Evolutionary conservation across 2,888 invertebrate species (phyloP).

Genomic region (Abrostola tripartita): DNA sequence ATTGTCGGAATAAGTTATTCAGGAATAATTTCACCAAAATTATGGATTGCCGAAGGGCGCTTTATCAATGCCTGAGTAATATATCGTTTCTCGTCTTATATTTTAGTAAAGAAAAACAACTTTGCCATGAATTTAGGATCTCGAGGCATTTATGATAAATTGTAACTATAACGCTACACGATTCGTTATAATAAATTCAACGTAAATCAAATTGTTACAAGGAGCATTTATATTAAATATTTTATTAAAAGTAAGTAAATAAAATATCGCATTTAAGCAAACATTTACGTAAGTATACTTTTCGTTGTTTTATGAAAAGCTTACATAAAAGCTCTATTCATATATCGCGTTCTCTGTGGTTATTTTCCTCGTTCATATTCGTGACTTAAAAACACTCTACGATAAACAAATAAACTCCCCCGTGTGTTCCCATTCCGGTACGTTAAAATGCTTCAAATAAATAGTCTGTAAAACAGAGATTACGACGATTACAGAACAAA

Average conservation of each 20-base stretch:
- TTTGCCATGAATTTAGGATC: slow-evolving; percentile 58
- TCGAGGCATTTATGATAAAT: slow-evolving; percentile 45
- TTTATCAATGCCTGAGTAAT: slow-evolving; percentile 74
- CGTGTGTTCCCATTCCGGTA: slow-evolving; percentile 45
- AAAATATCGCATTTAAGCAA: slow-evolving; percentile 9
- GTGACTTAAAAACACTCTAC: slow-evolving; percentile 33
- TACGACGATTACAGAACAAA: slow-evolving; percentile 68
- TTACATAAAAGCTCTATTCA: slow-evolving; percentile 32
- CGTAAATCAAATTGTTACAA: background rate
- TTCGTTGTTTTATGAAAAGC: slow-evolving; percentile 13
- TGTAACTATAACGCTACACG: slow-evolving; percentile 1
- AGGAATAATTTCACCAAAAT: slow-evolving; percentile 68
- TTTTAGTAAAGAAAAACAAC: slow-evolving; percentile 63
- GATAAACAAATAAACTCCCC: slow-evolving; percentile 43
- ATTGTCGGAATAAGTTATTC: slow-evolving; percentile 60
- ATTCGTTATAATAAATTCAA: background rate
- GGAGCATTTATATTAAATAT: background rate
- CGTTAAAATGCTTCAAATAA: slow-evolving; percentile 44
- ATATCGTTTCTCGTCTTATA: slow-evolving; percentile 64
- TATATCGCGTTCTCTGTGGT: slow-evolving; percentile 30
- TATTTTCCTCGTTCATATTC: slow-evolving; percentile 31
- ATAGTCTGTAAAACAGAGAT: slow-evolving; percentile 49
- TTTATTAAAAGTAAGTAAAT: background rate
- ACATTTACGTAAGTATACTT: slow-evolving; percentile 4
- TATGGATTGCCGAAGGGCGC: slow-evolving; percentile 70